These are phyloP conservation scores for Samia ricini DNA, from an alignment of 1,140 invertebrate genomes.

Conservation along the genomic window DNA sequence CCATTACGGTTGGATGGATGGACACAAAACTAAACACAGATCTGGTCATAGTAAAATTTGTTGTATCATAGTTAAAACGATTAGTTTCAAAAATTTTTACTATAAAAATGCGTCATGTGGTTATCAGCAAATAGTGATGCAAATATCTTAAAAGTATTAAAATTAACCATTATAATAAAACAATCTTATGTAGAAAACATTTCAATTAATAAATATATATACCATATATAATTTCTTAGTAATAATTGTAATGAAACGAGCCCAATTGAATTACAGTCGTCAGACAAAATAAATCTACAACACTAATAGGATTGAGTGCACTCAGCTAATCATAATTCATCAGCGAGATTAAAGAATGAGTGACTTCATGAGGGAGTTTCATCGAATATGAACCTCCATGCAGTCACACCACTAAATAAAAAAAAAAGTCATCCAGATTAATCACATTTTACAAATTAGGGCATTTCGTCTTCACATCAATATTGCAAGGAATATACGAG, in stretches of 20 bases:
- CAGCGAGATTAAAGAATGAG: conserved; percentile 75
- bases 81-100: too few relatives aligned
- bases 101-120: too few relatives aligned
- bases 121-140: too few relatives aligned
- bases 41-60: too few relatives aligned
- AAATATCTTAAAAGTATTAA: too few relatives aligned
- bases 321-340: conserved; percentile 76
- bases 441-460: background rate
- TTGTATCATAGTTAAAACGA: too few relatives aligned
- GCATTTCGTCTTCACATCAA: background rate
- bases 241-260: background rate
- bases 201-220: too few relatives aligned
- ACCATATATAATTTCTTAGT: background rate
- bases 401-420: conserved; percentile 5
- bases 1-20: too few relatives aligned
- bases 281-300: background rate
- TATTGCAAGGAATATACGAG: background rate
- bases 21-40: too few relatives aligned
- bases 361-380: conserved; percentile 43
- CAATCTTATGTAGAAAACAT: too few relatives aligned
- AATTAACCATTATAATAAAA: too few relatives aligned
- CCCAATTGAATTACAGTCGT: background rate
- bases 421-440: conserved; percentile 2
- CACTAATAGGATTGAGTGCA: conserved; percentile 71
- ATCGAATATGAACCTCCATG: conserved; percentile 19